These are phyloP conservation scores for Geophilus truncorum DNA, from an alignment of 2,888 invertebrate species.

Conservation along the genomic window DNA sequence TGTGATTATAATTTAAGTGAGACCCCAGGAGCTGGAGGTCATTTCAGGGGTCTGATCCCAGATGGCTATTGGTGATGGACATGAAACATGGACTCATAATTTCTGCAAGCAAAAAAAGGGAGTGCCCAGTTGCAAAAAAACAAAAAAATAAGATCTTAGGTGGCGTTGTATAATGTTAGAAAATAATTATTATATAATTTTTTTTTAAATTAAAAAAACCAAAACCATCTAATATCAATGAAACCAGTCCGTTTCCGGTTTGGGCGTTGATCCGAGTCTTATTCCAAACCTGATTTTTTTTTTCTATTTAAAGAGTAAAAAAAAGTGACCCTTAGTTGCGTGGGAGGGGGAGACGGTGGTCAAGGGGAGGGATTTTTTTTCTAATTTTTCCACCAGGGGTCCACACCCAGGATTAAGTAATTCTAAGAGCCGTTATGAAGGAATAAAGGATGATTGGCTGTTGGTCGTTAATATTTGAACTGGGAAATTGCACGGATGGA, in stretches of 20 bases:
- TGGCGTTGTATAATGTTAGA: too few species aligned
- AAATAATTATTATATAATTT: too few species aligned
- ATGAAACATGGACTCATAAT: neutral
- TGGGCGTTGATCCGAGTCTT: too few species aligned
- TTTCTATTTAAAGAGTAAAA: neutral
- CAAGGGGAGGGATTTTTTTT: neutral
- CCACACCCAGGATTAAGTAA: neutral
- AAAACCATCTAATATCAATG: too few species aligned
- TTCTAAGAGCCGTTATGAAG: neutral
- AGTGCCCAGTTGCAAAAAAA: neutral
- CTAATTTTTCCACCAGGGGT: too few species aligned
- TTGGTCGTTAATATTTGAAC: neutral
- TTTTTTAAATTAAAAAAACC: too few species aligned
- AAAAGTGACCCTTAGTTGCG: neutral
- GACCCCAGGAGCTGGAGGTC: neutral
- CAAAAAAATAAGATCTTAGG: too few species aligned
- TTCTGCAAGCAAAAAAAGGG: neutral
- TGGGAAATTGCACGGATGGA: neutral
- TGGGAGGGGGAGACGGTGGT: neutral
- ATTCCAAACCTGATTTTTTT: neutral
- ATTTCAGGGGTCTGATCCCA: neutral
- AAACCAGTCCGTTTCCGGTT: neutral
- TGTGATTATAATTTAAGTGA: neutral
- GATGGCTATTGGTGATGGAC: neutral
- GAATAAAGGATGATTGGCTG: neutral